Evolutionary conservation across 2,888 invertebrate species (phyloP).

Genomic region (Drosophila meridionalis): DNA sequence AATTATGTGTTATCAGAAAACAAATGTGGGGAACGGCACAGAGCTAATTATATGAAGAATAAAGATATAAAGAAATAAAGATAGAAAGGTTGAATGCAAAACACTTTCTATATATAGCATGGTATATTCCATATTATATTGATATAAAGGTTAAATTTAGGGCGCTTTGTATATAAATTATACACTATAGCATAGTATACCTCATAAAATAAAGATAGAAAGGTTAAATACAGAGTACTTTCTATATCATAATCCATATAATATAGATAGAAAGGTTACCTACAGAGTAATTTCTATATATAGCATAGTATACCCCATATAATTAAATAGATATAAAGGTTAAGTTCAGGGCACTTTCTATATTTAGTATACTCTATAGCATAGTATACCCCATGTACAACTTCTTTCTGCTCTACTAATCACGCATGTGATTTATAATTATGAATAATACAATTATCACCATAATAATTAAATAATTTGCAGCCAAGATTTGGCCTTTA

Average conservation of each 20-base stretch:
- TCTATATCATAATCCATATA: too few relatives aligned
- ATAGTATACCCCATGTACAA: not conserved
- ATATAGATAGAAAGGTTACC: too few relatives aligned
- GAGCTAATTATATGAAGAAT: not conserved
- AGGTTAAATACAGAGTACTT: too few relatives aligned
- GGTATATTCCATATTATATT: not conserved
- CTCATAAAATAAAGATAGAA: too few relatives aligned
- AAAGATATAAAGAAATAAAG: not conserved
- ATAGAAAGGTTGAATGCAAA: not conserved
- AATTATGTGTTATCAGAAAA: not conserved
- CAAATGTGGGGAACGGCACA: not conserved
- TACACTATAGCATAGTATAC: not conserved
- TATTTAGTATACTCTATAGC: too few relatives aligned
- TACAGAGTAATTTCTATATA: not conserved
- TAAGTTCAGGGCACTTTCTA: too few relatives aligned
- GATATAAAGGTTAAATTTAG: too few relatives aligned
- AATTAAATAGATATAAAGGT: not conserved
- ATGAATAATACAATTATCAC: conserved; percentile 18
- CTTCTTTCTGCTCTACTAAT: not conserved
- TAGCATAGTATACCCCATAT: too few relatives aligned
- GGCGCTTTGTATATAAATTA: too few relatives aligned
- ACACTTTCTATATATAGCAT: not conserved
- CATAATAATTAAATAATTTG: conserved; percentile 1
- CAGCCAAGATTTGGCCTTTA: not conserved
- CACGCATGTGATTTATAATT: conserved; percentile 2